These are phyloP conservation scores for Microcebus lehilahytsara DNA, from an alignment of 2,113 vertebrate genomes.

Conservation along the genomic window DNA sequence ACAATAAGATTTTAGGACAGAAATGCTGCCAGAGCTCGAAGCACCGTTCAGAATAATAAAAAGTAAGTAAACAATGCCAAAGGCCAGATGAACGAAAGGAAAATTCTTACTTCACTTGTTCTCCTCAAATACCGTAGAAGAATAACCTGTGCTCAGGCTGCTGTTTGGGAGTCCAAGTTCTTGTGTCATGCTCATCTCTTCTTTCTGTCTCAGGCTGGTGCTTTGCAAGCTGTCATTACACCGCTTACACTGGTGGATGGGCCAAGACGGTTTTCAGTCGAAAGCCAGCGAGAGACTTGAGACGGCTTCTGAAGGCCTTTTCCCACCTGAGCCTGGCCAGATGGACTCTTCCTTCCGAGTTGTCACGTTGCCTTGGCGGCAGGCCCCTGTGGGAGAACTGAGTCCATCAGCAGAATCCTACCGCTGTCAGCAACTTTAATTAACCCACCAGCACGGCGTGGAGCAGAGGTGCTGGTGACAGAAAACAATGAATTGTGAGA, in stretches of 20 bases:
- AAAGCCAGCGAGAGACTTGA: neutral
- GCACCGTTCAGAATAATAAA: constrained; percentile 41
- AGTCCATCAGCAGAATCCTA: neutral
- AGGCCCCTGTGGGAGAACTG: neutral
- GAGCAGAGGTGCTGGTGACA: neutral
- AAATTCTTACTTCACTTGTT: constrained; percentile 61
- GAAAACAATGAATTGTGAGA: neutral
- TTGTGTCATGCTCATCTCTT: neutral
- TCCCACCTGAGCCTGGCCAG: neutral
- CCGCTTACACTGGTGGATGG: neutral
- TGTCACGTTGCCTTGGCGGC: neutral
- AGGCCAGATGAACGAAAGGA: neutral
- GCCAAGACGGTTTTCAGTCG: neutral
- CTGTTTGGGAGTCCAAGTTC: constrained; percentile 43
- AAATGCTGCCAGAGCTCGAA: constrained; percentile 45
- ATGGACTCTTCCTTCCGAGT: neutral
- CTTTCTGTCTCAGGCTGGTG: neutral
- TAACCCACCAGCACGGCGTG: neutral
- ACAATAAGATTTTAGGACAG: constrained; percentile 30
- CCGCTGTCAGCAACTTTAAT: neutral
- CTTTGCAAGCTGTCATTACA: constrained; percentile 15
- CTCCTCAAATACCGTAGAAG: constrained; percentile 58
- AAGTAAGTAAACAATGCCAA: constrained; percentile 49
- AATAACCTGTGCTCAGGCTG: constrained; percentile 51
- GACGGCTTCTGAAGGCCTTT: neutral